Evolutionary conservation across 53 echinoderm and acorn worm genomes (phyloP).

Genomic region (Holothuria leucospilota): DNA sequence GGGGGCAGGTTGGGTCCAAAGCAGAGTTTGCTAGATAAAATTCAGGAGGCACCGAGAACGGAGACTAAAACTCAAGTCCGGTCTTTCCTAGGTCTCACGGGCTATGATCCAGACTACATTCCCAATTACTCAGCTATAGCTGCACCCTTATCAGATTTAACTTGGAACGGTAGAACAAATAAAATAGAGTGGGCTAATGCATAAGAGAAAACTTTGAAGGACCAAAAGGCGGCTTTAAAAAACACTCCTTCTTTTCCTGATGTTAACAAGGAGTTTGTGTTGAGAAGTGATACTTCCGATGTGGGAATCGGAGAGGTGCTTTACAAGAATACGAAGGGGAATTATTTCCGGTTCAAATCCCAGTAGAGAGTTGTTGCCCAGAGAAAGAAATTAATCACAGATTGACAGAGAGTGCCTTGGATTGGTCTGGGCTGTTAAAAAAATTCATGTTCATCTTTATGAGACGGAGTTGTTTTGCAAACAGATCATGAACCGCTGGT

Average conservation of each 20-base stretch:
- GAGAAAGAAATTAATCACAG: constrained; percentile 1
- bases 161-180: constrained; percentile 45
- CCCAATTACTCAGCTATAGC: too few species aligned
- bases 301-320: constrained; percentile 36
- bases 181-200: too few species aligned
- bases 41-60: too few species aligned
- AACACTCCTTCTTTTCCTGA: constrained; percentile 41
- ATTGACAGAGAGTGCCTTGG: constrained; percentile 32
- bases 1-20: too few species aligned
- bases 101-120: too few species aligned
- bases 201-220: too few species aligned
- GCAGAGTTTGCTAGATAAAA: too few species aligned
- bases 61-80: too few species aligned
- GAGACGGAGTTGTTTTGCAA: constrained; percentile 50
- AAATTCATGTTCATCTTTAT: too few species aligned
- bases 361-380: constrained; percentile 20
- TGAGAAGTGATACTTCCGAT: constrained; percentile 50
- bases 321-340: background rate
- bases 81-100: too few species aligned
- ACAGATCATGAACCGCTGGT: constrained; percentile 61
- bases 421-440: constrained; percentile 39
- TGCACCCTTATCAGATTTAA: constrained; percentile 62
- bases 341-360: too few species aligned
- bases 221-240: too few species aligned
- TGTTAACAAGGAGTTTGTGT: constrained; percentile 27